Percentiles rank a stretch among this genome's conserved stretches.
These are phyloP conservation scores for Trichechus manatus DNA, from an alignment of 2,113 vertebrate genomes.

Conservation along the genomic window DNA sequence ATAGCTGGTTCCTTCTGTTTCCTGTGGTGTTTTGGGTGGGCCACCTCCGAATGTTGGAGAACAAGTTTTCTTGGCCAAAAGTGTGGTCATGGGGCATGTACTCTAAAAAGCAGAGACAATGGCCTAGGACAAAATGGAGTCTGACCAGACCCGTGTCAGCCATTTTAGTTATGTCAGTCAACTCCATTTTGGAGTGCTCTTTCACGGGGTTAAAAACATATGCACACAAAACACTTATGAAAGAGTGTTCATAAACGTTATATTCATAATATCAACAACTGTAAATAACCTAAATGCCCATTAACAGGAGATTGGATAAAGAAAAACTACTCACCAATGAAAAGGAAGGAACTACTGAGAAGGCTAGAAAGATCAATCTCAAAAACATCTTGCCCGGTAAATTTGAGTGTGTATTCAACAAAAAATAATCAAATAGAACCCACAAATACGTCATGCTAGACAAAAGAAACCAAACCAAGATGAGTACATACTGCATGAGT, in stretches of 20 bases:
- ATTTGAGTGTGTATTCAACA: neutral
- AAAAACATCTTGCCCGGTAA: neutral
- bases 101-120: too few species aligned
- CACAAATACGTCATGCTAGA: neutral
- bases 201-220: neutral
- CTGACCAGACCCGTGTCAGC: too few species aligned
- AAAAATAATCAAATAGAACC: neutral
- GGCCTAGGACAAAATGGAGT: too few species aligned
- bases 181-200: neutral
- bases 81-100: too few species aligned
- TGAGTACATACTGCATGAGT: neutral
- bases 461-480: neutral
- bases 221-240: neutral
- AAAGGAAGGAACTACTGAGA: neutral
- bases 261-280: neutral
- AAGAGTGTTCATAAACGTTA: neutral
- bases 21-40: too few species aligned
- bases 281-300: neutral
- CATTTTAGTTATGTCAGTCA: neutral
- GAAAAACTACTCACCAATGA: neutral
- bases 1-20: too few species aligned
- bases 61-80: too few species aligned
- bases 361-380: neutral
- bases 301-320: neutral
- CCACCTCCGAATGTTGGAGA: too few species aligned